Evolutionary conservation across 2,797 vertebrate species (phyloP).

Genomic region (Coilia nasus): DNA sequence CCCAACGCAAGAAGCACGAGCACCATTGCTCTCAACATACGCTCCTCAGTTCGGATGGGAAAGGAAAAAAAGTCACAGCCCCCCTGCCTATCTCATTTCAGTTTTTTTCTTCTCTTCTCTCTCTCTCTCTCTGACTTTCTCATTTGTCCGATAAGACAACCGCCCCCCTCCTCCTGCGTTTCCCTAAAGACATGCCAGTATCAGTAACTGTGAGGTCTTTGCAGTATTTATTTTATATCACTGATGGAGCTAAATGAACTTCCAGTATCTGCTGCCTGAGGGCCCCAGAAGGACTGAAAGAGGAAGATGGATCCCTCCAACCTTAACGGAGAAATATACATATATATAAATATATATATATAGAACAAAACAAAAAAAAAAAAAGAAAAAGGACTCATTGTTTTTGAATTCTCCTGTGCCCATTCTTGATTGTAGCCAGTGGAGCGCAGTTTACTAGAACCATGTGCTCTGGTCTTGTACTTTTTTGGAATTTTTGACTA

Average conservation of each 20-base stretch:
- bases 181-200: constrained; percentile 68
- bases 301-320: constrained; percentile 67
- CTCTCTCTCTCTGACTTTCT: constrained; percentile 45
- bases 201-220: constrained; percentile 73
- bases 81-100: constrained; percentile 52
- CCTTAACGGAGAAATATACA: constrained; percentile 46
- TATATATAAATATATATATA: constrained; percentile 37
- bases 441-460: constrained; percentile 78
- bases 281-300: constrained; percentile 66
- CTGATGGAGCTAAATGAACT: constrained; percentile 74
- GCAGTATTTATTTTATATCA: constrained; percentile 78
- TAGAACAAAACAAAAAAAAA: constrained; percentile 35
- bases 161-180: constrained; percentile 58
- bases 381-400: constrained; percentile 63
- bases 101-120: constrained; percentile 35
- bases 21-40: background rate
- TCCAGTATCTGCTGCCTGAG: constrained; percentile 63
- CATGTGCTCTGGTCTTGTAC: constrained; percentile 81
- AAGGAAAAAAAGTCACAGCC: background rate
- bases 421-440: constrained; percentile 83
- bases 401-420: constrained; percentile 81
- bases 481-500: constrained; percentile 81
- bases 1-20: background rate
- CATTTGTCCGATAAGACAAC: constrained; percentile 66
- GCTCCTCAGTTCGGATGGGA: background rate